phyloP scores from a whole-genome alignment of 2,888 invertebrate genomes.

The Euphydryas editha region DNA sequence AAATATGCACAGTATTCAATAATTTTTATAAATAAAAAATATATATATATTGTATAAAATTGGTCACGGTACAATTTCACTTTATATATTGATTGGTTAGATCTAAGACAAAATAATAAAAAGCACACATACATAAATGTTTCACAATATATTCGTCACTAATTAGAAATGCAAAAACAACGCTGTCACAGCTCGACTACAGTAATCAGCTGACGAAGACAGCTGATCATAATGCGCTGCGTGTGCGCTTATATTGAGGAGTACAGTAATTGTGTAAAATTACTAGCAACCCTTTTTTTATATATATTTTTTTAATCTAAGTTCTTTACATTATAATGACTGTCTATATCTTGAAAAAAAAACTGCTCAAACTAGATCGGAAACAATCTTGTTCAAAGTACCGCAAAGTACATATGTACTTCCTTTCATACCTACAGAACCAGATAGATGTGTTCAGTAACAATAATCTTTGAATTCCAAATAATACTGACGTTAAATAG shows the following conservation, averaged over 20 bases:
- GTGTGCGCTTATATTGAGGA: slow-evolving; percentile 6
- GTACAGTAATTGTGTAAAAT: slow-evolving; percentile 9
- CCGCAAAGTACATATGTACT: slow-evolving; percentile 3
- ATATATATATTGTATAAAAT: too few relatives aligned
- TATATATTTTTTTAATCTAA: too few relatives aligned
- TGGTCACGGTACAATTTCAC: too few relatives aligned
- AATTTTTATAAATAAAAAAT: too few relatives aligned
- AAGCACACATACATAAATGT: not conserved
- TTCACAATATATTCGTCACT: slow-evolving; percentile 20
- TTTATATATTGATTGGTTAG: not conserved
- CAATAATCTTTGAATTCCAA: not conserved
- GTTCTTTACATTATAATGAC: too few relatives aligned
- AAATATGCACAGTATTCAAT: too few relatives aligned
- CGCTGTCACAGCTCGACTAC: slow-evolving; percentile 15
- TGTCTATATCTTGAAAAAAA: not conserved
- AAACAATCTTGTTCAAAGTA: slow-evolving; percentile 7
- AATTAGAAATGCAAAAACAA: slow-evolving; percentile 22
- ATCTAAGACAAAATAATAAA: not conserved
- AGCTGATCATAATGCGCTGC: slow-evolving; percentile 27
- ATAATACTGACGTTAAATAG: not conserved
- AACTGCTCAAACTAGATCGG: not conserved
- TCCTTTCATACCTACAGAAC: not conserved
- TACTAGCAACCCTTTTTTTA: slow-evolving; percentile 1
- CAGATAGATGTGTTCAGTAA: slow-evolving; percentile 7
- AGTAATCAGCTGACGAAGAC: slow-evolving; percentile 26